A percentile compares a stretch with the other conserved stretches of the same genome.
These are phyloP conservation scores for Florisuga fusca DNA, from an alignment of 2,797 vertebrate species.

Conservation along the genomic window DNA sequence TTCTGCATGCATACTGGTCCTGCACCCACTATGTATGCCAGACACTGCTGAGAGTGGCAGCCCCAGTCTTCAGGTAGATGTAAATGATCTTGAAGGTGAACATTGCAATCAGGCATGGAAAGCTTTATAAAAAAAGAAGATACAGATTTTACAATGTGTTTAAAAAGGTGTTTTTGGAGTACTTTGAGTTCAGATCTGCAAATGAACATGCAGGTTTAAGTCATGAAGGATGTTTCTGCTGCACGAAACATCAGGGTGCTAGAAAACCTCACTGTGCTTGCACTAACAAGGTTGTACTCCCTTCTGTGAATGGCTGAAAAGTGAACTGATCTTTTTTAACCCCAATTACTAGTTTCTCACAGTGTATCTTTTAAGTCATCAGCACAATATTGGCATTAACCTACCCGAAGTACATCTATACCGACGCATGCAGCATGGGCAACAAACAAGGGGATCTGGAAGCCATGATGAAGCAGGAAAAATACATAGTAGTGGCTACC, in stretches of 20 bases:
- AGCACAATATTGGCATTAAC: neutral
- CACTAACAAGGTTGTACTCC: neutral
- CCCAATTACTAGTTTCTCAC: neutral
- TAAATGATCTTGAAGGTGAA: neutral
- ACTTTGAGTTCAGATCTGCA: neutral
- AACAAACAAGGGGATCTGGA: too few species aligned
- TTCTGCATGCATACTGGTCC: neutral
- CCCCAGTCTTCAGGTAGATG: neutral
- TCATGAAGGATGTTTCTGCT: neutral
- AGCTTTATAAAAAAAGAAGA: neutral
- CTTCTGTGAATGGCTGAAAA: neutral
- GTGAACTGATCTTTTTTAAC: neutral
- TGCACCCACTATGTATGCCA: neutral
- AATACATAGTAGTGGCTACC: too few species aligned
- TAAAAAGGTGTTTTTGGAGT: neutral
- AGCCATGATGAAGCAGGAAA: too few species aligned
- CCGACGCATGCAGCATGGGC: too few species aligned
- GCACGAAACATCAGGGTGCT: neutral
- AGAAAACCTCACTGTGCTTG: neutral
- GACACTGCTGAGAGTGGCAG: neutral
- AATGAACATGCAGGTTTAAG: neutral
- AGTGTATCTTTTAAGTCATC: neutral
- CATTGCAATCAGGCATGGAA: neutral
- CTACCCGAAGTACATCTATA: too few species aligned
- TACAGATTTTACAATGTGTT: neutral